phyloP scores from a whole-genome alignment of 2,113 vertebrate species.

The Melanerpes formicivorus region DNA sequence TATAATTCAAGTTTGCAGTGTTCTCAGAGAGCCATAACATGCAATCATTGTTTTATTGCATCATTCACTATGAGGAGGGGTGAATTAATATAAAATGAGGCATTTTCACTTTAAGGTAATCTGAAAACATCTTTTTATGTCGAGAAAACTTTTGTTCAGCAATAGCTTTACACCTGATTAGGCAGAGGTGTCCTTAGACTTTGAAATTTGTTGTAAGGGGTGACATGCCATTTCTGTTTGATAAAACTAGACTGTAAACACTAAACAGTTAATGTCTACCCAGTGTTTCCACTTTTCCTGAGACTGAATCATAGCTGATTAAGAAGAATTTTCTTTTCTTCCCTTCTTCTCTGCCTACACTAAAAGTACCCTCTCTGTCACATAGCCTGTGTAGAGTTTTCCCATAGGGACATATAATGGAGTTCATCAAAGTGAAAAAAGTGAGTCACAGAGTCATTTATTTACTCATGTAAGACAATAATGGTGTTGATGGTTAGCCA shows the following conservation, averaged over 20 bases:
- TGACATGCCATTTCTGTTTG: neutral
- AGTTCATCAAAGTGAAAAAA: conserved; percentile 34
- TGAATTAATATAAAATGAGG: neutral
- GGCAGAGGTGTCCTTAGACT: neutral
- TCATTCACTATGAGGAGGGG: neutral
- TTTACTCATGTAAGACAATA: conserved; percentile 63
- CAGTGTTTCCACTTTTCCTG: neutral
- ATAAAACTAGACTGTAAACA: neutral
- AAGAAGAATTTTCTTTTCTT: conserved; percentile 18
- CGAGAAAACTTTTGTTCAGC: neutral
- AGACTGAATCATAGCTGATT: neutral
- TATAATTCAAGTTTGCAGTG: neutral
- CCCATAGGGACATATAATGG: conserved; percentile 48
- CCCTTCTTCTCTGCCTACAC: neutral
- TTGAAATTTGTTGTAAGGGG: neutral
- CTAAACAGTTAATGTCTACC: neutral
- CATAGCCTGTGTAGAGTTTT: neutral
- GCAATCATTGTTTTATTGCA: neutral
- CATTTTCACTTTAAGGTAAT: neutral
- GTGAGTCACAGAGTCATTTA: conserved; percentile 37
- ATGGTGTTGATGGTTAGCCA: conserved; percentile 20
- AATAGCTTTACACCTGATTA: neutral
- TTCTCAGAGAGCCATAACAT: neutral
- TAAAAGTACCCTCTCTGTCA: conserved; percentile 36
- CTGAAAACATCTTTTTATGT: neutral